phyloP scores from a whole-genome alignment of 2,888 invertebrate genomes.

The Acanthosepion pharaonis region DNA sequence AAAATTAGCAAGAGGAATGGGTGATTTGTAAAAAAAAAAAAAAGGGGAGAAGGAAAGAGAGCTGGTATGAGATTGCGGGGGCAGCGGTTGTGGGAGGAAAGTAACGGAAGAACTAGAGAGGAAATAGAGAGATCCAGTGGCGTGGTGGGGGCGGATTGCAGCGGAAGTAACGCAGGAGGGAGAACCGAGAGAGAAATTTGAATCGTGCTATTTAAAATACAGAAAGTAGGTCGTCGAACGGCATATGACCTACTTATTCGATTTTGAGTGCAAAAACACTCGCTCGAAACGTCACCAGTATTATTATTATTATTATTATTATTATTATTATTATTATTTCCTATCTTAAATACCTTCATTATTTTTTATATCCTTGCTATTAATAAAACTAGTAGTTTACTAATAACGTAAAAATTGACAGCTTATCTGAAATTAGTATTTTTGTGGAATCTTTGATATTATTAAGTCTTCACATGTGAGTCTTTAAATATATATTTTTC shows the following conservation, averaged over 20 bases:
- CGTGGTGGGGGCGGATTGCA: not conserved
- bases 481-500: too few species aligned
- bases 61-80: not conserved
- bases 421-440: too few species aligned
- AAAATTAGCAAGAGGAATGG: too few species aligned
- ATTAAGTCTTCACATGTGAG: too few species aligned
- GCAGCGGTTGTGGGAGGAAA: not conserved
- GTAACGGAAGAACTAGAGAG: not conserved
- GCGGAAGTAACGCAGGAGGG: not conserved
- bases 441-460: too few species aligned
- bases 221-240: not conserved
- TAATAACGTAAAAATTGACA: too few species aligned
- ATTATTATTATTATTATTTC: not conserved
- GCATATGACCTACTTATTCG: not conserved
- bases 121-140: not conserved
- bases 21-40: not conserved
- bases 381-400: too few species aligned
- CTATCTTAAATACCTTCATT: too few species aligned
- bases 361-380: too few species aligned
- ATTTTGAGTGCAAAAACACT: not conserved
- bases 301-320: conserved; percentile 25
- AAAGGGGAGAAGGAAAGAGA: not conserved
- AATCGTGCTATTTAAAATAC: conserved; percentile 1
- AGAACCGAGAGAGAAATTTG: not conserved
- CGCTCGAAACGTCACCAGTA: not conserved